Base-by-base conservation (phyloP, 2,888 invertebrate genomes). In the Camptogramma bilineatum region DNA sequence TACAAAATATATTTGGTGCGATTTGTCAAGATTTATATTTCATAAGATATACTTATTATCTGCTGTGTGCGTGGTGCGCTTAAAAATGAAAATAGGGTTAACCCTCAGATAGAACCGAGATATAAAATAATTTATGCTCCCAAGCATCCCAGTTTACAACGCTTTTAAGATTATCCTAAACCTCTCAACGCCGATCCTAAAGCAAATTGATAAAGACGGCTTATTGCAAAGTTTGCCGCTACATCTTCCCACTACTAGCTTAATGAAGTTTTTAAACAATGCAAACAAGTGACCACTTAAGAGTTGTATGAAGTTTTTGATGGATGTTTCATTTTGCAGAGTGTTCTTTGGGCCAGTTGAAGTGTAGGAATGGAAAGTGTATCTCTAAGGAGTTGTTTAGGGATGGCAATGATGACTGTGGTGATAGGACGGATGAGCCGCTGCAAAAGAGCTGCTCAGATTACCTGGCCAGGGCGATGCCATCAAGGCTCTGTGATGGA, bases 401-500 rank as follows among this genome's bases (percentile, higher is more conserved):
- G 76, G 94, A 97, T 76, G 94, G 94, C 13, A 82, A 85, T 0
- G 83, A 94, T 34, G 96, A 97, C 76, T 97, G 97, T 78, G 94
- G 92, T 0, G 97, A 97, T 78, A 91, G 93, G 16, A 95, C 95
- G 4, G 97, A 97, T 77, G 97, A 97, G 78, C 93, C 93, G 0
- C 83, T 83, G 0, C 85, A 87, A 13, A 95, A 95, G 60, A 94
- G 93, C 13, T 96, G 96, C 73, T 94, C 94, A 9, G 93, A 94
- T 28, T 96, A 96, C 78, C 86, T 97, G 60, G 92, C 94, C 71
- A 88, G 96, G n/a, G 95, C 96, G 0, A 93, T 94, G 76, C 96
- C 96, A 0, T 89, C 94, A 0, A 94, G 95, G 71, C 88, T 97
- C 4, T 98, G 97, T 79, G 97, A 97, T 78, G 97, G 97, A 0